A percentile compares a stretch with the other conserved stretches of the same genome.
Conservation (phyloP, 2,797 vertebrate species). For the Tinamus major region DNA sequence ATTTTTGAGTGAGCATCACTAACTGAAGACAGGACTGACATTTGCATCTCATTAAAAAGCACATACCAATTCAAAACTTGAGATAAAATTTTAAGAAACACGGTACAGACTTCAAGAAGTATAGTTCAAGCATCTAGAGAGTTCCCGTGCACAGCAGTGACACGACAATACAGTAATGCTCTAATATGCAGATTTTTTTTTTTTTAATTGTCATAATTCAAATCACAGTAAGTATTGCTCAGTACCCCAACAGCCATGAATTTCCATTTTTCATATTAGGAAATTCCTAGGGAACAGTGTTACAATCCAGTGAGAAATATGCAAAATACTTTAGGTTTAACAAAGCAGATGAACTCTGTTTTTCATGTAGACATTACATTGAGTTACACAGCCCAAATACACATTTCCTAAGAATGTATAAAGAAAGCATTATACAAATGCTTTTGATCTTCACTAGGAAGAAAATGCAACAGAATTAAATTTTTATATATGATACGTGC, state of each 20-base stretch:
- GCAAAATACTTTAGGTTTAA: not conserved
- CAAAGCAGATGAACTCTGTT: not conserved
- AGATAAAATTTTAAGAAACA: not conserved
- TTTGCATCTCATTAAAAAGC: not conserved
- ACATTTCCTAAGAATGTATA: not conserved
- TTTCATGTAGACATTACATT: not conserved
- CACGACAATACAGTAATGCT: not conserved
- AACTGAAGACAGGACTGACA: not conserved
- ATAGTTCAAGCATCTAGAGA: not conserved
- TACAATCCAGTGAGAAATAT: not conserved
- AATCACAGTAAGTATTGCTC: not conserved
- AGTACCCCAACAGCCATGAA: not conserved
- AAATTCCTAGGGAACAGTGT: not conserved
- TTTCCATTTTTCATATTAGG: not conserved
- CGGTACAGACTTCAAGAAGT: not conserved
- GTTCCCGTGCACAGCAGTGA: not conserved
- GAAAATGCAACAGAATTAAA: not conserved
- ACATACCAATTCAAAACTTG: not conserved
- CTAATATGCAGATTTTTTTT: fast-evolving
- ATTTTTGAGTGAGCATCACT: fast-evolving
- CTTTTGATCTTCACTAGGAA: not conserved
- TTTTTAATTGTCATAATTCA: not conserved
- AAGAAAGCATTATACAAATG: not conserved
- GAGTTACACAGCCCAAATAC: not conserved
- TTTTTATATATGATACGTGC: not conserved